Evolutionary conservation across 2,797 vertebrate species (phyloP), one percentile per base, ranked within the genome.

Genomic region (Rhincodon typus): DNA sequence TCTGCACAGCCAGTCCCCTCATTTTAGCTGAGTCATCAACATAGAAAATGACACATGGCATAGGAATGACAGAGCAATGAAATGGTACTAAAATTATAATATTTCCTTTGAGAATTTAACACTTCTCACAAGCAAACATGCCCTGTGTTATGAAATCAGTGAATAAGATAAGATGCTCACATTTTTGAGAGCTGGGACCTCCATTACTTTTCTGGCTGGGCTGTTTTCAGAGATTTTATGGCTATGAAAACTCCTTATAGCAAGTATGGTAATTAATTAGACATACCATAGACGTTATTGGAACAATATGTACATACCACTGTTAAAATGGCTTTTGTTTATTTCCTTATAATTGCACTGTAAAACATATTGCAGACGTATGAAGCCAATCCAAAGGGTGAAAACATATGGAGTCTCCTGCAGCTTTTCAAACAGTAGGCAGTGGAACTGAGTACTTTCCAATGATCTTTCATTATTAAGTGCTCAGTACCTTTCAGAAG

Each of bases 221-320:
- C 38, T 67, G 30, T 70, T 94, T 70, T 30, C 30, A 30, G 50
- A 72, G 42, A 72, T 72, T 50, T 72, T 72, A 30, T 94, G 50
- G 50, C 57, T n/a, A 66, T 10, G 30, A 66, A 34, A 15, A 67
- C 57, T 27, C 42, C 93, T 94, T 72, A 50, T 70, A 94, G 42
- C 30, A 94, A 72, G 69, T 72, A 74, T 46, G 27, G 93, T 74
- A 72, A 94, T 94, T 94, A 94, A 94, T 94, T 38, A 50, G 38
- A 42, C 67, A 74, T 70, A 15, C 17, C 42, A 72, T 23, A 23
- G 69, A 50, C 42, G 34, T 38, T 94, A 94, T 94, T 94, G 23
- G 67, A 94, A 25, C 72, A 94, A 94, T 74, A 70, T 50, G 38
- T 72, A 50, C 72, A 23, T 53, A 50, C 38, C 34, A 27, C 46